Base-by-base conservation (phyloP, 1,140 invertebrate species). In the Drosophila orena region DNA sequence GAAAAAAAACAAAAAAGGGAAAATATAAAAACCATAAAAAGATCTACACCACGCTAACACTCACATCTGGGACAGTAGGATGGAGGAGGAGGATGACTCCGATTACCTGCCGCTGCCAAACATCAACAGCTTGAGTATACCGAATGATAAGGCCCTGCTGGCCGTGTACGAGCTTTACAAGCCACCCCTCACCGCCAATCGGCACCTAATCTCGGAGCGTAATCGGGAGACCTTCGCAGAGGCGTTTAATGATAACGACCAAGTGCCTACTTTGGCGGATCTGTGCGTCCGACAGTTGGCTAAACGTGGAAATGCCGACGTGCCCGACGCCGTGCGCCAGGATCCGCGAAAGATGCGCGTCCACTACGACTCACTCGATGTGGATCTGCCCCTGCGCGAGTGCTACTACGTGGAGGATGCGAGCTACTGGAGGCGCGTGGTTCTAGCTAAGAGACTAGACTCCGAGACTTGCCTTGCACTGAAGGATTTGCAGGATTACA, bases 371-470 rank as follows among this genome's bases (percentile, higher is more conserved):
- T 46, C 75, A 1, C 42, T 91, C 6, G 73, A 81, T 27, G 60
- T 91, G 7, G 58, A 91, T 15, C 12, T 77, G 53, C 90, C 90
- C 0, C 59, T 91, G 20, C 70, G 56, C 4, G 65, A 90, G 22
- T 90, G 90, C 22, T 90, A 79, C 17, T 71, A 58, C 35, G 74
- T 91, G 15, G 49, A 77, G 0, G 81, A 85, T 10, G 1, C 53
- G 11, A 53, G 54, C 0, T 91, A 60, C 40, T 91, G 90, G 90
- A 75, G 69, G 3, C 77, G 90, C 6, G 77, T 91, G 4, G 85
- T 91, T 4, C 30, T 91, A 10, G 70, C 81, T 40, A 91, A 91
- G 24, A 52, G 52, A n/a, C n/a, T n/a, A n/a, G n/a, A n/a, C 27
- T 7, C 42, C 11, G 75, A 91, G 6, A 60, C 47, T 20, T 55